These are phyloP conservation scores for Acleris emargana DNA, from an alignment of 2,888 invertebrate species.

Conservation along the genomic window DNA sequence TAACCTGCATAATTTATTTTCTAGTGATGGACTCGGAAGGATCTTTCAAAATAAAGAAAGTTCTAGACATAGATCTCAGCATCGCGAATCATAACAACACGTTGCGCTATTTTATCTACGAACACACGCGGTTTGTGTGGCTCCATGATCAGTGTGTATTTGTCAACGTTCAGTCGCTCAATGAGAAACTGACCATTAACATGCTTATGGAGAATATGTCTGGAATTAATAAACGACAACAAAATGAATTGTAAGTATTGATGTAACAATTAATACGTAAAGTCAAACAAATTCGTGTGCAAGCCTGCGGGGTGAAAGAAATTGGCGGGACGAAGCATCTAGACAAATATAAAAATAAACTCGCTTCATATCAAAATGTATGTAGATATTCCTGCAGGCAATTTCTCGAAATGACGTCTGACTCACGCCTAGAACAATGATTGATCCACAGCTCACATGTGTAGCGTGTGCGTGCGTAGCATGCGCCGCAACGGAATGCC, in stretches of 20 bases:
- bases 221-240: conserved; percentile 81
- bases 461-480: too few relatives aligned
- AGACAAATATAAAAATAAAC: too few relatives aligned
- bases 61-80: conserved; percentile 71
- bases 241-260: conserved; percentile 82
- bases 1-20: conserved; percentile 43
- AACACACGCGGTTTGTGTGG: conserved; percentile 84
- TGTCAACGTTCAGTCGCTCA: conserved; percentile 74
- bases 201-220: conserved; percentile 77
- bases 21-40: conserved; percentile 78
- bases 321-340: too few relatives aligned
- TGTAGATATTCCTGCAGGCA: too few relatives aligned
- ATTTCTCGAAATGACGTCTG: too few relatives aligned
- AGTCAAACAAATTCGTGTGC: too few relatives aligned
- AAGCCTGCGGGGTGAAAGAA: too few relatives aligned
- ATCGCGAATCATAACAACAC: conserved; percentile 71
- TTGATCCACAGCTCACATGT: too few relatives aligned
- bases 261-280: background rate
- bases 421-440: too few relatives aligned
- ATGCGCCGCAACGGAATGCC: too few relatives aligned
- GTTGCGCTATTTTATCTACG: conserved; percentile 81
- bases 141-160: conserved; percentile 74
- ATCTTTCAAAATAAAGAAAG: conserved; percentile 68
- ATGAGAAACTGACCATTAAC: conserved; percentile 76
- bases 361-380: too few relatives aligned